Conservation (phyloP, 2,888 invertebrate genomes). For the Sinohyriopsis cumingii region DNA sequence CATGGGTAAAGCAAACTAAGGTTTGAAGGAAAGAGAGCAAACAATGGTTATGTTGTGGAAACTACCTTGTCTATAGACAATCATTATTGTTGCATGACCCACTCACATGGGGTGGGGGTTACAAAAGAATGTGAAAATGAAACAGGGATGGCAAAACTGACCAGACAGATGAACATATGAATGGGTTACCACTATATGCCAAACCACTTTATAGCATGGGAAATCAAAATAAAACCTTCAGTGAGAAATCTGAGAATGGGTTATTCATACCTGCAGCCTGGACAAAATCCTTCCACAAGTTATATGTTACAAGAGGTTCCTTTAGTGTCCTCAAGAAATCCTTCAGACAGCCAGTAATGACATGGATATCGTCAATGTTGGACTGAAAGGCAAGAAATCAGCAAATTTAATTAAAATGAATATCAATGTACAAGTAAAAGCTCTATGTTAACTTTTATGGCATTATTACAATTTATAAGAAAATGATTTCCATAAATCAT, state of each 20-base stretch:
- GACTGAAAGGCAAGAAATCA: conserved; percentile 48
- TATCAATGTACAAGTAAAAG: too few relatives aligned
- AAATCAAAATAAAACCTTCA: background rate
- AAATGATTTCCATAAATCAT: too few relatives aligned
- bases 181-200: conserved; percentile 2
- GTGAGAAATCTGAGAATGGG: background rate
- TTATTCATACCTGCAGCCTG: conserved; percentile 76
- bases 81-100: too few relatives aligned
- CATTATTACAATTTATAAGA: too few relatives aligned
- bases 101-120: too few relatives aligned
- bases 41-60: too few relatives aligned
- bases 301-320: conserved; percentile 90
- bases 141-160: background rate
- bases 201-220: background rate
- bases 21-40: too few relatives aligned
- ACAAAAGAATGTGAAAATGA: too few relatives aligned
- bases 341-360: conserved; percentile 93
- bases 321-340: conserved; percentile 91
- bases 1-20: too few relatives aligned
- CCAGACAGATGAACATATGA: background rate
- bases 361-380: conserved; percentile 80
- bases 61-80: too few relatives aligned
- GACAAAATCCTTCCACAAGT: conserved; percentile 87
- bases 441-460: too few relatives aligned
- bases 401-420: too few relatives aligned